phyloP scores from a whole-genome alignment of 2,797 vertebrate genomes.

The Enoplosus armatus region DNA sequence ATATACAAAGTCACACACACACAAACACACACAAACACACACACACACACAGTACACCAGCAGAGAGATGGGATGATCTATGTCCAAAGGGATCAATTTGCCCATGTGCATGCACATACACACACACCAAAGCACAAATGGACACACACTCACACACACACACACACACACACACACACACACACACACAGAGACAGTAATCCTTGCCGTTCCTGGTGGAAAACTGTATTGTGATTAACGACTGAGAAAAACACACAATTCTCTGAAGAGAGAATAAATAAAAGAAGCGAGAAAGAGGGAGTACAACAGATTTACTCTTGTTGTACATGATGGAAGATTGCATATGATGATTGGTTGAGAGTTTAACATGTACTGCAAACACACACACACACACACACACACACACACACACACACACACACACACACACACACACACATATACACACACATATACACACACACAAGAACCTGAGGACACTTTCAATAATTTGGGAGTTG shows the following conservation, averaged over 20 bases:
- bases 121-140: neutral
- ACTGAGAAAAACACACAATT: constrained; percentile 11
- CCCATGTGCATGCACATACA: neutral
- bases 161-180: constrained; percentile 22
- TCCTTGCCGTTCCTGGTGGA: constrained; percentile 25
- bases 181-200: constrained; percentile 28
- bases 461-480: neutral
- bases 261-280: neutral
- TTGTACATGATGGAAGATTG: constrained; percentile 13
- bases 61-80: constrained; percentile 40
- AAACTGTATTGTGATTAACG: constrained; percentile 22
- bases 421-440: constrained; percentile 5
- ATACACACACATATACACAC: neutral
- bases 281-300: constrained; percentile 3
- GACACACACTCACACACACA: constrained; percentile 7
- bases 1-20: neutral
- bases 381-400: constrained; percentile 5
- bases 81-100: constrained; percentile 60
- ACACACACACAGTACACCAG: constrained; percentile 29
- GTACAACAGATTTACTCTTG: constrained; percentile 1
- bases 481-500: constrained; percentile 30
- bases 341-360: constrained; percentile 22
- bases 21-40: constrained; percentile 22
- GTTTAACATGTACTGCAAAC: constrained; percentile 10
- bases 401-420: neutral